Evolutionary conservation across 2,797 vertebrate species (phyloP), one percentile per base, ranked within the genome.

Genomic region (Myioborus melanocephalus): DNA sequence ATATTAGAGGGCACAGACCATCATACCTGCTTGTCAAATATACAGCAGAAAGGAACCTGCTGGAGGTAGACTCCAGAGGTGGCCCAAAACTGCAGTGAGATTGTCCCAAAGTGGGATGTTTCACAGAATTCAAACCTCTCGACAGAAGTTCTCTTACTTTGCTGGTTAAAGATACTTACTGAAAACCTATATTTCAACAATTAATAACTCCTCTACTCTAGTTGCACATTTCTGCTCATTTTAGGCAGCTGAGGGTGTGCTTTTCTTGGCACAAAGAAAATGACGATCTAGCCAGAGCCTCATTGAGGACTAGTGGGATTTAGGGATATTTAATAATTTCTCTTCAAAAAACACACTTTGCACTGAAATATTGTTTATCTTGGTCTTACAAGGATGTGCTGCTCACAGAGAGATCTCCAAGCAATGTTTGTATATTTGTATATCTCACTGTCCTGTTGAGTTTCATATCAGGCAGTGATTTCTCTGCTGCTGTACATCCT

Each of bases 401-500:
- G 27, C 27, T 65, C 47, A n/a, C 50, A 28, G 76, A 52, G 44
- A 60, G 5, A 16, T 75, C 34, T 85, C 30, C 37, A 78, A 65
- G 9, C 30, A 12, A 5, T 47, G 5, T 59, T 6, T 64, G 10
- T 44, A 0, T 71, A 9, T 61, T 9, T 57, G 0, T 39, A 0
- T 60, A 15, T 39, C 61, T 84, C 59, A 24, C 35, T 72, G 9
- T 37, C 55, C 49, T 65, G 6, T 14, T 63, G 76, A 41, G 34
- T 70, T 69, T 76, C 5, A 0, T n/a, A 26, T 32, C 5, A 14
- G 39, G 15, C 39, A 46, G 11, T 59, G 43, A 34, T 41, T 85
- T 30, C 64, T 69, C 17, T 68, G 37, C 32, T 76, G 21, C 46
- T 24, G n/a, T 57, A 39, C n/a, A 32, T 64, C 21, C 24, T 78